Base-by-base conservation (phyloP, 2,888 invertebrate genomes). In the Cartodere bifasciata region DNA sequence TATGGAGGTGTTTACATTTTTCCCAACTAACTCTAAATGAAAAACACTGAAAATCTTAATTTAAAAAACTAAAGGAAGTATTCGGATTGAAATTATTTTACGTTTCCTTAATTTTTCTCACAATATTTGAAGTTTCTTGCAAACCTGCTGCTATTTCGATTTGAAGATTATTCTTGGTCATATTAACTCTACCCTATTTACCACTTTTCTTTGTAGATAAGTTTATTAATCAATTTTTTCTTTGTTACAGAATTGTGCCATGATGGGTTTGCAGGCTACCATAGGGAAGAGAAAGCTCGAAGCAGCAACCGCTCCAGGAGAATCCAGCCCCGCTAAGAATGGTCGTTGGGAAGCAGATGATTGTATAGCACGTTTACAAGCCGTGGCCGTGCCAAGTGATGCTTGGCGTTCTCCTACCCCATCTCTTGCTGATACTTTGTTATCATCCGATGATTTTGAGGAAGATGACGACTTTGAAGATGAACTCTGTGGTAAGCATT, bases 261-360 rank as follows among this genome's bases (percentile, higher is more conserved):
- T 75, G 70, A 76, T 75, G 75, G 75, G 75, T 72, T 68, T 76
- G 65, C 75, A 76, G 69, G 72, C 73, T 56, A 71, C 74, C 59
- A 70, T 75, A 62, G 71, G 71, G 53, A 71, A 76, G 72, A 70
- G 72, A 63, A 70, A 75, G 65, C 64, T 70, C 56, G 69, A 75
- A 62, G 50, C 55, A 45, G 53, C 56, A 29, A 50, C 55, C 28
- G 52, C 56, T 32, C 58, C 58, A 32, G 59, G 56, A 35, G 65
- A 68, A 46, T 60, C 65, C 42, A 58, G 62, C 35, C 56, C 55
- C 29, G 64, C 64, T 47, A 75, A 67, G 62, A 65, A 62, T 55
- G 69, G 59, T 52, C 68, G 62, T 58, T 74, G 67, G 66, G 60
- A 59, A 34, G 56, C 57, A 14, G 55, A 69, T 53, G 70, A 70